Base-by-base conservation (phyloP, 2,113 vertebrate species). In the Rhinoderma darwinii region DNA sequence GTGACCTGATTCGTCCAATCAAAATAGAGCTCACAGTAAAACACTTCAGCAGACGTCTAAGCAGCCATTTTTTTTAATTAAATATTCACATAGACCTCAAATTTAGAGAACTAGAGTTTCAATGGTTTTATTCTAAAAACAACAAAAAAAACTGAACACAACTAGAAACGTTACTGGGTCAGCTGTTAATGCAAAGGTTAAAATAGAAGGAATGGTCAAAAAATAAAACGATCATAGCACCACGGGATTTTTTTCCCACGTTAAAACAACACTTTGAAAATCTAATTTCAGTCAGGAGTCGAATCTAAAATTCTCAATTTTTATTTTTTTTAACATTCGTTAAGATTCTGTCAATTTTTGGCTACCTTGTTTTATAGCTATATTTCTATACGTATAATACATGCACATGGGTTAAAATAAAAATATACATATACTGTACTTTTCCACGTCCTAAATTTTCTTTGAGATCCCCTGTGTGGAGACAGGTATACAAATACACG, bases 151-250 rank as follows among this genome's bases (percentile, higher is more conserved):
- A 39, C 4, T 41, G 4, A 81, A 27, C 43, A 63, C 56, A 63
- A 41, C 59, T 61, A 74, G 11, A 74, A 44, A 41, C 7, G 78
- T 87, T 87, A 87, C 61, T 87, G 86, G 86, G 78, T 82, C 77
- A 82, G 77, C 70, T 22, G 30, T 87, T 82, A 87, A n/a, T 72
- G 47, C 79, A 37, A 50, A 74, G 68, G 79, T 82, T 87, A 87
- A 61, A 84, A 91, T 92, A 84, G 50, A 91, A 94, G 94, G 95
- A 96, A 95, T 95, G 94, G 94, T 94, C 94, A 12, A 82, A 74
- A 80, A 59, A 72, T 39, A 72, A 93, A 93, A 92, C 92, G 88
- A 95, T 96, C 95, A 94, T 96, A 96, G 95, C 95, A 96, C 95
- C 94, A 95, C 94, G 91, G 94, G n/a, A n/a, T 63, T 81, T 87